Evolutionary conservation across 2,888 invertebrate species (phyloP), one percentile per base, ranked within the genome.

Genomic region (Lasioglossum vierecki): DNA sequence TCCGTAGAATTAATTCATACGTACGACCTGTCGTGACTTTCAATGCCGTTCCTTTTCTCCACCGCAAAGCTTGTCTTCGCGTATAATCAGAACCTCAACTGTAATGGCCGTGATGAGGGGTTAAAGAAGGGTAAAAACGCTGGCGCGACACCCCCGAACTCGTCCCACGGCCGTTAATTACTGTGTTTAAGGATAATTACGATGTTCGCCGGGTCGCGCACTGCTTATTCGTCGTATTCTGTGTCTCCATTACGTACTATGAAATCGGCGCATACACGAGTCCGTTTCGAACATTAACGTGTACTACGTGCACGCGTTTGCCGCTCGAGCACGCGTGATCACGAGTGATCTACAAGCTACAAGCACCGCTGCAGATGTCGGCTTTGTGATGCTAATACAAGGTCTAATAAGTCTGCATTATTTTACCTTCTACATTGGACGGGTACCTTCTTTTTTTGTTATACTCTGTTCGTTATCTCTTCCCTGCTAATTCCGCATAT

Each of bases 121-220:
- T 88, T 88, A 83, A 85, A 81, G 87, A 86, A 88, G 91, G 85
- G 87, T 86, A 86, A 90, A 92, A 92, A 91, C 88, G 88, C 86
- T 75, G 75, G 76, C 84, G 88, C 90, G 90, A 88, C 91, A 91
- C 91, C 90, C 90, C 90, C 90, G 85, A 90, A 88, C 88, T 90
- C 83, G 90, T 86, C 86, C 89, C 80, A 85, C 84, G 75, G 68
- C 79, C 88, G 84, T 92, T 92, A 92, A 92, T 92, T 92, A 92
- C 91, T 90, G 90, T 92, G 90, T 92, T 92, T 92, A 92, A 88
- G 78, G 88, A 89, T 91, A 92, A 92, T 92, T 92, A 91, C 88
- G 77, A 72, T 72, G 76, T 76, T 71, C 83, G 78, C 74, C 79
- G 77, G 81, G 60, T 73, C 72, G 80, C 71, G 83, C 84, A 80